Conservation (phyloP, 2,113 vertebrate species). For the Notarius lentiginosus region DNA sequence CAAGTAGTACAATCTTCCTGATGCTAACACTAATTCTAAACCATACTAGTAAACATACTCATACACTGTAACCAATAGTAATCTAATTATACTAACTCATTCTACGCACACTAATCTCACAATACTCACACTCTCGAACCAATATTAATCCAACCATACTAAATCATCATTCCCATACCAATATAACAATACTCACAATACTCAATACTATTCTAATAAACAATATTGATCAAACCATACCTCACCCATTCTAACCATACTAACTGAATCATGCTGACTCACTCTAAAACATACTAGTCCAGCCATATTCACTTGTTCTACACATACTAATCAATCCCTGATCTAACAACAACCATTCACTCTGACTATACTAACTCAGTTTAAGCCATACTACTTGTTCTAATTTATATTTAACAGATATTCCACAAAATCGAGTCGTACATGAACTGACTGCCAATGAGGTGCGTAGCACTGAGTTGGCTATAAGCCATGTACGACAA, state of each 20-base stretch:
- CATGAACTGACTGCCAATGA: too few relatives aligned
- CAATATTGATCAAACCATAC: not conserved
- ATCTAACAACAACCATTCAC: not conserved
- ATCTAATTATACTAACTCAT: not conserved
- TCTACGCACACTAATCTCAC: not conserved
- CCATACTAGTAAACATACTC: constrained; percentile 26
- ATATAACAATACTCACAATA: not conserved
- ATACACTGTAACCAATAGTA: constrained; percentile 66
- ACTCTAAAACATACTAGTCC: not conserved
- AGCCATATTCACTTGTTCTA: constrained; percentile 71
- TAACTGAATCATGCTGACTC: not conserved
- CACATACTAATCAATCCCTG: not conserved
- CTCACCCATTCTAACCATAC: not conserved
- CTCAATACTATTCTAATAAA: not conserved
- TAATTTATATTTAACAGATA: not conserved
- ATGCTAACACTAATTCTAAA: not conserved
- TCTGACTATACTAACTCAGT: not conserved
- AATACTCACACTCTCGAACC: not conserved
- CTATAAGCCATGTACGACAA: too few relatives aligned
- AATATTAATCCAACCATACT: not conserved
- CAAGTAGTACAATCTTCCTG: not conserved
- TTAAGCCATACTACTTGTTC: not conserved
- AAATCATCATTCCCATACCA: not conserved
- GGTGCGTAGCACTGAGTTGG: too few relatives aligned
- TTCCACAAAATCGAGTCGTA: too few relatives aligned